Conservation (phyloP, 2,888 invertebrate species). For the Brachyptera risi region DNA sequence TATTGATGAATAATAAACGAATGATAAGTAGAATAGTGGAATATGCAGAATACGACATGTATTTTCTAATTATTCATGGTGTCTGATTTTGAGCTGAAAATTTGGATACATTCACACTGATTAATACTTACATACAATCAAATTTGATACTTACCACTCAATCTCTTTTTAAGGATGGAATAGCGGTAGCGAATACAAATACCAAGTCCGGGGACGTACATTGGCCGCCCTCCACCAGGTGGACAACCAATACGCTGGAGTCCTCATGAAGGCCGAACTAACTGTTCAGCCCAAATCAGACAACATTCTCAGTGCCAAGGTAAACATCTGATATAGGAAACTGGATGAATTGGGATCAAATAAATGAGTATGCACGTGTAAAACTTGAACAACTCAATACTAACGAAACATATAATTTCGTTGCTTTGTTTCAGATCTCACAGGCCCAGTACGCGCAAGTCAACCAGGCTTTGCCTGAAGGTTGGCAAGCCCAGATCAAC, state of each 20-base stretch:
- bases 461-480: conserved; percentile 50
- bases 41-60: too few relatives aligned
- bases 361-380: too few relatives aligned
- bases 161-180: conserved; percentile 12
- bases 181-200: conserved; percentile 33
- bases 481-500: conserved; percentile 49
- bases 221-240: conserved; percentile 55
- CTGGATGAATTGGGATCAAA: background rate
- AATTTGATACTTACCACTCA: background rate
- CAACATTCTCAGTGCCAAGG: conserved; percentile 33
- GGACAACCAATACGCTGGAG: conserved; percentile 52
- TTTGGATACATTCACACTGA: too few relatives aligned
- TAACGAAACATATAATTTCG: too few relatives aligned
- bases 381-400: too few relatives aligned
- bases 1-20: too few relatives aligned
- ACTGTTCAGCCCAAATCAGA: conserved; percentile 48
- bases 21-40: too few relatives aligned
- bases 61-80: too few relatives aligned
- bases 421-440: conserved; percentile 41
- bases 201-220: conserved; percentile 49
- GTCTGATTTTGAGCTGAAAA: too few relatives aligned
- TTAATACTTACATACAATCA: too few relatives aligned
- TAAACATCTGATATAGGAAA: conserved; percentile 15
- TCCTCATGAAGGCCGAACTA: conserved; percentile 53
- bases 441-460: conserved; percentile 53